These are phyloP conservation scores for Empidonax alnorum DNA, from an alignment of 2,113 vertebrate species.

Conservation along the genomic window DNA sequence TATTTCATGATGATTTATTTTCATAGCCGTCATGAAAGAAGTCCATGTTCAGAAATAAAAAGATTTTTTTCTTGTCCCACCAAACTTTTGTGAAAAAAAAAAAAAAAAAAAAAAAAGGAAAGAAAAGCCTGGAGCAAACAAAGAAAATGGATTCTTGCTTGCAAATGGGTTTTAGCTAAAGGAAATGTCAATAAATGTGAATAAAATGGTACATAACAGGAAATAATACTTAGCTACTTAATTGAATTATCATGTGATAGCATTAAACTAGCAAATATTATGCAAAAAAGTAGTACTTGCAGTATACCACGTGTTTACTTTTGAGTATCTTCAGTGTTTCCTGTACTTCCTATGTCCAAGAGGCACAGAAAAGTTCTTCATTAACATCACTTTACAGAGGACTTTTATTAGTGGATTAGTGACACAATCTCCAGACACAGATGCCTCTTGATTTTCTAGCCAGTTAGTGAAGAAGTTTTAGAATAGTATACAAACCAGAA, in stretches of 20 bases:
- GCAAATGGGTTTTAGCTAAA: not conserved
- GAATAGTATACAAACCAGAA: not conserved
- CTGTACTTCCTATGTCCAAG: not conserved
- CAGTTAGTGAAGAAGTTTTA: not conserved
- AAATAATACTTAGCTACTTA: not conserved
- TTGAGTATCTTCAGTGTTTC: constrained; percentile 15
- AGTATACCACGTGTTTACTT: not conserved
- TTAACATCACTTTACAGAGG: not conserved
- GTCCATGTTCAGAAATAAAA: not conserved
- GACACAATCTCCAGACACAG: not conserved
- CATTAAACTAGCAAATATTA: not conserved
- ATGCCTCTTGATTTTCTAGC: not conserved
- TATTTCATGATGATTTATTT: not conserved
- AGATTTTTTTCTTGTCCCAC: not conserved
- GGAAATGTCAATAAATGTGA: not conserved
- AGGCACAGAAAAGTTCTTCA: not conserved
- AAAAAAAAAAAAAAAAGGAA: not conserved
- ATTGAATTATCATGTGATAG: not conserved
- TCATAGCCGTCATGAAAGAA: not conserved
- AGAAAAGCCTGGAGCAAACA: not conserved
- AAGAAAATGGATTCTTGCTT: constrained; percentile 24
- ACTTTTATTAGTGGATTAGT: constrained; percentile 2
- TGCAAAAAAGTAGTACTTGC: not conserved
- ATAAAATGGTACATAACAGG: not conserved
- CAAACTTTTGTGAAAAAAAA: not conserved